phyloP scores from a whole-genome alignment of 92 coral and sea anemone genomes.

The Palythoa caribaeorum region DNA sequence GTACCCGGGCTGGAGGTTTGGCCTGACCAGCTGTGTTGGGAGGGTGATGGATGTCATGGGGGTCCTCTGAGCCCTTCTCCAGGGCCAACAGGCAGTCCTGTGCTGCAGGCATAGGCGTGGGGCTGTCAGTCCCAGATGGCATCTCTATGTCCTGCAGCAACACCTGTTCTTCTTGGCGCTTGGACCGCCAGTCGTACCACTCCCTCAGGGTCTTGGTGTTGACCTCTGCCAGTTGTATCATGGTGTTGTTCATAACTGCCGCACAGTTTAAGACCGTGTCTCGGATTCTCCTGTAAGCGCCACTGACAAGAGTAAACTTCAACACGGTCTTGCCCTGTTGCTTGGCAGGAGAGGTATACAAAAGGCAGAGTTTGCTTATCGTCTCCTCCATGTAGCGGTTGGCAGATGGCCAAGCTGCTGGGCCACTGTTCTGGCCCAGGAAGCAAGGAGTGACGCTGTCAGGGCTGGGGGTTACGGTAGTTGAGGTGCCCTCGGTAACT shows the following conservation, averaged over 20 bases:
- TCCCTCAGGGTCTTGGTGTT: no score
- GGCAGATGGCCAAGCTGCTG: no score
- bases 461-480: no score
- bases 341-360: background rate
- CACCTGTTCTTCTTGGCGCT: slow-evolving; percentile 14
- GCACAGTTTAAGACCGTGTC: slow-evolving; percentile 2
- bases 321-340: slow-evolving; percentile 11
- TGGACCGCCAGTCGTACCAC: no score
- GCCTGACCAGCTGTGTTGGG: slow-evolving; percentile 42
- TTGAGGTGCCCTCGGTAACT: no score
- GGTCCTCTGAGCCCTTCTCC: background rate
- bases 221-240: no score
- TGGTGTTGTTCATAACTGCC: slow-evolving; percentile 33
- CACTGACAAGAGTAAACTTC: background rate
- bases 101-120: slow-evolving; percentile 12
- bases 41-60: background rate
- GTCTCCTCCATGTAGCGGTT: no score
- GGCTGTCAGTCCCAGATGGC: background rate
- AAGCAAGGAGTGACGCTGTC: no score
- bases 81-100: background rate
- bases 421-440: no score
- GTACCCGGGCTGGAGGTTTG: background rate
- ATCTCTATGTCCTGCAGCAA: slow-evolving; percentile 11
- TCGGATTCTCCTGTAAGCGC: background rate
- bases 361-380: slow-evolving; percentile 5